phyloP scores from a whole-genome alignment of 2,797 vertebrate genomes.

The Rallus crepitans region DNA sequence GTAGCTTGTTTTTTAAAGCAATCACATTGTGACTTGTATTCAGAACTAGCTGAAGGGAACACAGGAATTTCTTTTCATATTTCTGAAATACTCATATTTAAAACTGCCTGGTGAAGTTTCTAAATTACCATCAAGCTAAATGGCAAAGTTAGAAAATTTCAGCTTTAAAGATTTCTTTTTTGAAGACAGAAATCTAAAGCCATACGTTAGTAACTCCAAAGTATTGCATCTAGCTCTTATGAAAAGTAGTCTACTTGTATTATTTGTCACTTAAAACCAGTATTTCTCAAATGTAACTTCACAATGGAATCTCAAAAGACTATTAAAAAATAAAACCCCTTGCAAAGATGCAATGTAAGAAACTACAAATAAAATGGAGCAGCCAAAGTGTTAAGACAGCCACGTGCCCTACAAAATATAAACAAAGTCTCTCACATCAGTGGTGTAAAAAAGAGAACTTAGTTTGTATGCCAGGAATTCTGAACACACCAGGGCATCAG shows the following conservation, averaged over 20 bases:
- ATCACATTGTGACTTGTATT: neutral
- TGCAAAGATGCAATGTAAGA: neutral
- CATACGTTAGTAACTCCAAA: neutral
- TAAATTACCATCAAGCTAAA: neutral
- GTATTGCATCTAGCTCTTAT: neutral
- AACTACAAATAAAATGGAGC: neutral
- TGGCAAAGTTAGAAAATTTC: neutral
- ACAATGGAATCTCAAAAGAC: neutral
- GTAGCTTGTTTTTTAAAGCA: neutral
- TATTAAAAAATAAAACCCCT: neutral
- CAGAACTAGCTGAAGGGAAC: neutral
- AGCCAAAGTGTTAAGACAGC: neutral
- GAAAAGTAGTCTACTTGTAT: neutral
- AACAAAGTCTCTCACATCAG: neutral
- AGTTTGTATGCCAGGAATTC: neutral
- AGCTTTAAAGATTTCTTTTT: neutral
- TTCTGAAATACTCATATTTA: neutral
- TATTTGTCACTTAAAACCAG: neutral
- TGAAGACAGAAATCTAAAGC: neutral
- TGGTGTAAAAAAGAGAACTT: neutral
- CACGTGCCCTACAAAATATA: accelerated
- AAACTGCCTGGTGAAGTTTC: neutral
- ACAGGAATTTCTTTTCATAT: neutral
- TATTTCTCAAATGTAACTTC: neutral
- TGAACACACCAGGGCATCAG: neutral